A percentile compares a stretch with the other conserved stretches of the same genome.
Evolutionary conservation across 1,140 invertebrate genomes (phyloP).

Genomic region (Maniola jurtina): DNA sequence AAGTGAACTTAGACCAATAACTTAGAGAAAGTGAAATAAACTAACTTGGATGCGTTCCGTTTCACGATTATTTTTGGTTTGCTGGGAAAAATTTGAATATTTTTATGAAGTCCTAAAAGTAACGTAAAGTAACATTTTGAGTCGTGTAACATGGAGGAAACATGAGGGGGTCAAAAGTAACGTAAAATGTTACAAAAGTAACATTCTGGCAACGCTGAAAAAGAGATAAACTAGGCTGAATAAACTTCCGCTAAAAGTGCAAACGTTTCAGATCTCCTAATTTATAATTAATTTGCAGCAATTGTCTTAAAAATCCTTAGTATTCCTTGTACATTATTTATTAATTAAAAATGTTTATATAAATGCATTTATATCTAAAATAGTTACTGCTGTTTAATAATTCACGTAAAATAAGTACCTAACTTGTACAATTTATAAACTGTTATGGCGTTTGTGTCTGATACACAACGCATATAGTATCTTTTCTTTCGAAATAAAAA

Average conservation of each 20-base stretch:
- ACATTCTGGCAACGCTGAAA: too few species aligned
- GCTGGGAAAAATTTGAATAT: too few species aligned
- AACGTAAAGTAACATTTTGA: too few species aligned
- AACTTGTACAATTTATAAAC: slow-evolving; percentile 60
- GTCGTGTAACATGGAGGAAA: too few species aligned
- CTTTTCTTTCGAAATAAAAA: slow-evolving; percentile 39
- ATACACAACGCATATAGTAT: slow-evolving; percentile 75
- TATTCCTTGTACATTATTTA: not conserved
- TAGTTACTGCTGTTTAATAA: slow-evolving; percentile 10
- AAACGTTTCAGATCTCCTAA: slow-evolving; percentile 44
- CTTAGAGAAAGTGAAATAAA: too few species aligned
- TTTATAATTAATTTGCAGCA: not conserved
- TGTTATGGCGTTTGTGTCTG: slow-evolving; percentile 77
- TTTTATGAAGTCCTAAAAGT: too few species aligned
- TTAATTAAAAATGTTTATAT: not conserved
- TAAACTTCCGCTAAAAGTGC: slow-evolving; percentile 50
- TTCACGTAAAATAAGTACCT: slow-evolving; percentile 12
- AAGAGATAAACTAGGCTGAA: slow-evolving; percentile 14
- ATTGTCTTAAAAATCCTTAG: not conserved
- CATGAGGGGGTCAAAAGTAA: too few species aligned
- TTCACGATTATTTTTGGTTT: too few species aligned
- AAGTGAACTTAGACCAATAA: too few species aligned
- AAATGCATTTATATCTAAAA: not conserved
- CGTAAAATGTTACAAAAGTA: too few species aligned
- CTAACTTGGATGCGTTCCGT: too few species aligned